These are phyloP conservation scores for Lochmaea capreae DNA, from an alignment of 2,888 invertebrate genomes.

Conservation along the genomic window DNA sequence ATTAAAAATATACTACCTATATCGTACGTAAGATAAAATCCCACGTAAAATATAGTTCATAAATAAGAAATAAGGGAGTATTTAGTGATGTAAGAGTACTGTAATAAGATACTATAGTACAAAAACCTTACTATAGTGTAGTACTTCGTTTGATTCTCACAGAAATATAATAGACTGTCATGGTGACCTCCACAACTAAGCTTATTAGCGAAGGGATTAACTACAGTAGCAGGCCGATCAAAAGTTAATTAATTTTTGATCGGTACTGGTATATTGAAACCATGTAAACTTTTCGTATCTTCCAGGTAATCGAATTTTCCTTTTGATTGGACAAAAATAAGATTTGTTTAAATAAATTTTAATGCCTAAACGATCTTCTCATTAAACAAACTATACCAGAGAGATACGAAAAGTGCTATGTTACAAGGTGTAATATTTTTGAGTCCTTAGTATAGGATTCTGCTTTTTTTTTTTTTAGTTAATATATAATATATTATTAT, in stretches of 20 bases:
- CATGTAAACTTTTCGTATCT: conserved; percentile 11
- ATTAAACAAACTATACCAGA: background rate
- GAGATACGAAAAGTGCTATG: background rate
- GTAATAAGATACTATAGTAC: conserved; percentile 13
- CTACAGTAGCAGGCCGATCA: conserved; percentile 9
- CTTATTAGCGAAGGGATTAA: conserved; percentile 57
- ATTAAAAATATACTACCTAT: background rate
- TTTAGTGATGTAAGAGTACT: background rate
- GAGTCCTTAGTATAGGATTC: conserved; percentile 54
- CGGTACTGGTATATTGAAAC: background rate
- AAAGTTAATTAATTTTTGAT: background rate
- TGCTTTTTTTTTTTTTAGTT: conserved; percentile 51
- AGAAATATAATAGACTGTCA: conserved; percentile 51
- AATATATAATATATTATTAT: conserved; percentile 41
- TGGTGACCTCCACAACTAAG: conserved; percentile 55
- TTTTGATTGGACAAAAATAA: too few relatives aligned
- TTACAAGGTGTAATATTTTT: conserved; percentile 29
- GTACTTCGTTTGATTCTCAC: conserved; percentile 47
- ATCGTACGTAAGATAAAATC: background rate
- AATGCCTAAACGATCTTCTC: background rate
- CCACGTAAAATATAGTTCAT: background rate
- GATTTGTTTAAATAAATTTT: too few relatives aligned
- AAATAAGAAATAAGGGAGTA: background rate
- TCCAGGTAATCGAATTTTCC: background rate
- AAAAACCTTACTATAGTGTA: conserved; percentile 20